phyloP scores from a whole-genome alignment of 2,113 vertebrate genomes.

The Salvelinus namaycush region DNA sequence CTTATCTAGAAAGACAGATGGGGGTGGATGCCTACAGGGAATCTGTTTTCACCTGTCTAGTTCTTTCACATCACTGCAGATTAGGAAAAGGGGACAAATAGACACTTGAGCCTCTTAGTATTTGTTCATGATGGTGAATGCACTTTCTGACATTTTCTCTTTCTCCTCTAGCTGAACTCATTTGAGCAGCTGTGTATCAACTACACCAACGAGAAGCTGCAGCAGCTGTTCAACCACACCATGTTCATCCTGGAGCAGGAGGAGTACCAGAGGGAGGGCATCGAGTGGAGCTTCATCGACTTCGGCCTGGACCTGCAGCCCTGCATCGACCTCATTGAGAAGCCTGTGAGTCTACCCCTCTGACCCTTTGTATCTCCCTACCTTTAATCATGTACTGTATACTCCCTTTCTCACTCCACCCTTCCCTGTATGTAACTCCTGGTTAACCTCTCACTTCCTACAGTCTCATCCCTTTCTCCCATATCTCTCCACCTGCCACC shows the following conservation, averaged over 20 bases:
- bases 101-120: background rate
- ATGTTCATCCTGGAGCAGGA: slow-evolving; percentile 95
- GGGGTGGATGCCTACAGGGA: no score
- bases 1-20: no score
- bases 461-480: background rate
- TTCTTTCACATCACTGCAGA: no score
- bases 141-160: background rate
- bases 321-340: slow-evolving; percentile 94
- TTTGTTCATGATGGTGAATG: background rate
- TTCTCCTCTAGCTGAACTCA: slow-evolving; percentile 85
- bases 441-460: background rate
- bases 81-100: no score
- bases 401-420: background rate
- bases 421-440: background rate
- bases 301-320: slow-evolving; percentile 89
- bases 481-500: background rate
- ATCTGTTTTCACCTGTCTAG: no score
- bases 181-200: slow-evolving; percentile 92
- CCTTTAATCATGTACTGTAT: no score
- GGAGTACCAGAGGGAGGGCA: slow-evolving; percentile 89
- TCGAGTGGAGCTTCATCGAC: slow-evolving; percentile 95
- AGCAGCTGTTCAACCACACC: slow-evolving; percentile 91
- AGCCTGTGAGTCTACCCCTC: slow-evolving; percentile 79
- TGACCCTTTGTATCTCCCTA: background rate
- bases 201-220: slow-evolving; percentile 89